phyloP scores from a whole-genome alignment of 1,140 invertebrate genomes.

The Drosophila willistoni region DNA sequence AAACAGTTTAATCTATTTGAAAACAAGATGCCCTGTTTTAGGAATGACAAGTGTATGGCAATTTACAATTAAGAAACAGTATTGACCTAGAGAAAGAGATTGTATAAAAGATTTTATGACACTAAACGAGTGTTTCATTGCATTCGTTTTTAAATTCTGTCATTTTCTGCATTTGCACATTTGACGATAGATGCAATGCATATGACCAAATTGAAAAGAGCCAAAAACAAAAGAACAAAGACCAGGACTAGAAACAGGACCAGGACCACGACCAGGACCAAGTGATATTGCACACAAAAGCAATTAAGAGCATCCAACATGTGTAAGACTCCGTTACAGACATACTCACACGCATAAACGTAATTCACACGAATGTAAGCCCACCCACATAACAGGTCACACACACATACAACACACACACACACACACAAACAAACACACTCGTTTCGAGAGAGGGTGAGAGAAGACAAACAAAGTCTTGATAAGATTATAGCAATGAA shows the following conservation, averaged over 20 bases:
- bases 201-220: not conserved
- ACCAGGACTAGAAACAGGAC: no score
- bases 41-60: no score
- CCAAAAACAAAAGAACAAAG: not conserved
- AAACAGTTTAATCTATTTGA: no score
- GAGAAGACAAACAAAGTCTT: slow-evolving; percentile 4
- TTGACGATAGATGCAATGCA: not conserved
- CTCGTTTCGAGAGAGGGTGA: not conserved
- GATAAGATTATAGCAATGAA: slow-evolving; percentile 53
- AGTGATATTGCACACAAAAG: slow-evolving; percentile 54
- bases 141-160: no score
- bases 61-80: no score
- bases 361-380: slow-evolving; percentile 2
- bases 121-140: no score
- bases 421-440: slow-evolving; percentile 10
- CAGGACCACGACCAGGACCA: not conserved
- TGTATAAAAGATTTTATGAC: no score
- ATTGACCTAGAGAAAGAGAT: no score
- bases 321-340: slow-evolving; percentile 30
- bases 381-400: not conserved
- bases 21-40: no score
- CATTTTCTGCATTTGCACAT: not conserved
- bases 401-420: slow-evolving; percentile 1
- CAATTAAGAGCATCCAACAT: slow-evolving; percentile 59
- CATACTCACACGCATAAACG: slow-evolving; percentile 9